These are phyloP conservation scores for Cynoglossus semilaevis DNA, from an alignment of 2,113 vertebrate genomes.

Conservation along the genomic window DNA sequence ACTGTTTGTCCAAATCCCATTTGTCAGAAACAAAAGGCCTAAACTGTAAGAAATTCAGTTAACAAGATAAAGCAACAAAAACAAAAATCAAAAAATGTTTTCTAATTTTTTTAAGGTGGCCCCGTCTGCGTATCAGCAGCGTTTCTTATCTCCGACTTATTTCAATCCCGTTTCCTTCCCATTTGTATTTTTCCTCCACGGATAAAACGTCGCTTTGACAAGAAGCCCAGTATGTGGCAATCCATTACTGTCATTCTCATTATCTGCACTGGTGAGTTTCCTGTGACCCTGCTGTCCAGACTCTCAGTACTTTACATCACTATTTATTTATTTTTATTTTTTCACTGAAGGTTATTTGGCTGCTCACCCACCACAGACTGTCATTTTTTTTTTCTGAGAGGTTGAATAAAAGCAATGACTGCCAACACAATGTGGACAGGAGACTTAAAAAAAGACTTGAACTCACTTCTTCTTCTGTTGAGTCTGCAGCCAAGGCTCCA, in stretches of 20 bases:
- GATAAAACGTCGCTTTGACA: constrained; percentile 35
- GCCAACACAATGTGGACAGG: constrained; percentile 21
- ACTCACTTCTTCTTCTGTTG: constrained; percentile 50
- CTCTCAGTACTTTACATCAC: constrained; percentile 26
- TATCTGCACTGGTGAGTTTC: constrained; percentile 36
- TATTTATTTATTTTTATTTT: constrained; percentile 10
- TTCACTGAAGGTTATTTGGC: constrained; percentile 43
- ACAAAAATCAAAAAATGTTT: constrained; percentile 34
- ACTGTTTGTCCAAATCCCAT: constrained; percentile 49
- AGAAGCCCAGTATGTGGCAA: constrained; percentile 37
- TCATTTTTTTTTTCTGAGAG: constrained; percentile 21
- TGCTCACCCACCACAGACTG: constrained; percentile 19
- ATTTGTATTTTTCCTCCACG: constrained; percentile 9
- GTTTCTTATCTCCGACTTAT: constrained; percentile 6
- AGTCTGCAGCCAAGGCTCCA: constrained; percentile 40
- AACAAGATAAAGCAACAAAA: constrained; percentile 17
- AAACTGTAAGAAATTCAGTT: constrained; percentile 49
- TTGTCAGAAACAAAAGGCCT: constrained; percentile 45
- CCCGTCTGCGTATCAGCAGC: not conserved
- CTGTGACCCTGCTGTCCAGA: constrained; percentile 33
- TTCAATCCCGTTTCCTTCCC: not conserved
- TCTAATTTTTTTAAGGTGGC: constrained; percentile 15
- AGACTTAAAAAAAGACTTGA: constrained; percentile 27
- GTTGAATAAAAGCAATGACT: constrained; percentile 26
- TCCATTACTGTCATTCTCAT: constrained; percentile 21